Conservation (phyloP, 2,888 invertebrate genomes). For the Andrena flavipes region DNA sequence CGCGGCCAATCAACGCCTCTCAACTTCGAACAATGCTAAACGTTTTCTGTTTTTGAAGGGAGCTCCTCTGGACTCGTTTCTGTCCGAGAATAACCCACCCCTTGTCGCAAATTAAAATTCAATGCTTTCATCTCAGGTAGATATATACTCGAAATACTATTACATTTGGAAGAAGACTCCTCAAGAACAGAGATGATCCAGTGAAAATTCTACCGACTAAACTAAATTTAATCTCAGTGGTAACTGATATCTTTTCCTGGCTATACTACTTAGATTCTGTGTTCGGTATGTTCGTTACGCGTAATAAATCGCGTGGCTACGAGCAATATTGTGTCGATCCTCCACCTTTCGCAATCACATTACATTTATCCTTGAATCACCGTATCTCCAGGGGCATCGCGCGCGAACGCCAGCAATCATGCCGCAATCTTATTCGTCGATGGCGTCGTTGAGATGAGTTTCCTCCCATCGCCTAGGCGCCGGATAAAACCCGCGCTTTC, state of each 20-base stretch:
- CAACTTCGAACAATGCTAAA: conserved; percentile 12
- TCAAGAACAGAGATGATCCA: no score
- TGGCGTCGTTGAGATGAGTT: no score
- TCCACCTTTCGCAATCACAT: background rate
- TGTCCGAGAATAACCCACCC: background rate
- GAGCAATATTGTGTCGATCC: background rate
- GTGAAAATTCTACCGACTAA: no score
- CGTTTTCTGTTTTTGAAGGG: background rate
- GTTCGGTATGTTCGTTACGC: background rate
- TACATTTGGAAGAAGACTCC: no score
- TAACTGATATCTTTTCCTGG: no score
- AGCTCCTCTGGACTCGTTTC: background rate
- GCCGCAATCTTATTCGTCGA: background rate
- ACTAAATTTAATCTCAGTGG: no score
- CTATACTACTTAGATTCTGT: no score
- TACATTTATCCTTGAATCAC: background rate
- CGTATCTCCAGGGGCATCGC: background rate
- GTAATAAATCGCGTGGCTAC: background rate
- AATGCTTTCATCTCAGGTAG: no score
- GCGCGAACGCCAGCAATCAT: background rate
- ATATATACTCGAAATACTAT: no score
- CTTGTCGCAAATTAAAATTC: background rate
- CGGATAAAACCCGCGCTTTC: background rate
- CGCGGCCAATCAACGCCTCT: conserved; percentile 37
- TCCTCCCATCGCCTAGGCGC: background rate